These are phyloP conservation scores for Myxocyprinus asiaticus DNA, from an alignment of 2,113 vertebrate species.

Conservation along the genomic window DNA sequence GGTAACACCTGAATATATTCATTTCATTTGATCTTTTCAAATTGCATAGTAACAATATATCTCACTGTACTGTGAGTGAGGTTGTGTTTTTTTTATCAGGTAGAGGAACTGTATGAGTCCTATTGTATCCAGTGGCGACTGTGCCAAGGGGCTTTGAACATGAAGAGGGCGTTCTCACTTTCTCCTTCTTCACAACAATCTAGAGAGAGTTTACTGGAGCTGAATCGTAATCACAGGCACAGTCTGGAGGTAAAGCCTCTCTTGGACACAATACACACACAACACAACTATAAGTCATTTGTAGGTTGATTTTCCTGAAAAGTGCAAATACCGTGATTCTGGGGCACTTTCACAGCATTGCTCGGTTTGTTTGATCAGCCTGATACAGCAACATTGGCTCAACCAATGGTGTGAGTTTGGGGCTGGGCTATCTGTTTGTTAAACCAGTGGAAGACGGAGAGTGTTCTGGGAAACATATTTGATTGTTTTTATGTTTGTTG, in stretches of 20 bases:
- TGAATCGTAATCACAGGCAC: slow-evolving; percentile 85
- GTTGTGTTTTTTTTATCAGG: slow-evolving; percentile 67
- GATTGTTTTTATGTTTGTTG: too few relatives aligned
- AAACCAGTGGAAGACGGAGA: too few relatives aligned
- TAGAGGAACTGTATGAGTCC: slow-evolving; percentile 93
- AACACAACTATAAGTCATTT: too few relatives aligned
- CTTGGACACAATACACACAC: too few relatives aligned
- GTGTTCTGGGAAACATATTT: too few relatives aligned
- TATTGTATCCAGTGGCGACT: slow-evolving; percentile 92
- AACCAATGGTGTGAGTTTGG: too few relatives aligned
- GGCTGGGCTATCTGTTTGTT: too few relatives aligned
- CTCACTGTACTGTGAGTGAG: background rate
- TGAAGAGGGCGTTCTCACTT: slow-evolving; percentile 88
- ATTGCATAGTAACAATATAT: background rate
- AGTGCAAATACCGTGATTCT: too few relatives aligned
- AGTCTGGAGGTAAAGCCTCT: slow-evolving; percentile 82
- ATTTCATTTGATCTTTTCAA: background rate
- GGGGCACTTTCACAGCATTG: too few relatives aligned
- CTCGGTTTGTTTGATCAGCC: too few relatives aligned
- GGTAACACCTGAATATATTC: slow-evolving; percentile 69
- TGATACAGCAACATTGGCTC: too few relatives aligned
- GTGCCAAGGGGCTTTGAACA: slow-evolving; percentile 87
- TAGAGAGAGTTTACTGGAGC: slow-evolving; percentile 89
- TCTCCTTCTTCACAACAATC: slow-evolving; percentile 86
- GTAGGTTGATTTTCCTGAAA: too few relatives aligned